Evolutionary conservation across 2,888 invertebrate species (phyloP).

Genomic region (Aphidoletes aphidimyza): DNA sequence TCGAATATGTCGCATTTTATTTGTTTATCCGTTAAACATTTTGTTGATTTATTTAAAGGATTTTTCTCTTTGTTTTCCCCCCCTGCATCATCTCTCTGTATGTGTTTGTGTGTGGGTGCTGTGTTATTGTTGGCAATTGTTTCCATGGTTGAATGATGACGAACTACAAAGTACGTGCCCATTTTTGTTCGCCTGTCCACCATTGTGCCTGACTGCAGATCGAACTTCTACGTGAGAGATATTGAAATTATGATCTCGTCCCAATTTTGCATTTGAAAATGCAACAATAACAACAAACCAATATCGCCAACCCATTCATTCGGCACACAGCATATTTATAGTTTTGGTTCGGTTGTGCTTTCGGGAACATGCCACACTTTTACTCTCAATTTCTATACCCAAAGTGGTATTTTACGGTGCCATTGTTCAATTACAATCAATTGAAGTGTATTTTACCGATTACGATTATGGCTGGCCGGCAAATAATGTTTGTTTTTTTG

Average conservation of each 20-base stretch:
- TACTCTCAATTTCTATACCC: not conserved
- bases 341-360: too few species aligned
- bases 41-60: constrained; percentile 27
- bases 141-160: not conserved
- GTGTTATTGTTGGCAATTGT: not conserved
- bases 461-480: constrained; percentile 11
- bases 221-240: too few species aligned
- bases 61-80: not conserved
- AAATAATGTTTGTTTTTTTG: constrained; percentile 26
- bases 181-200: not conserved
- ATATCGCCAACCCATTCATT: too few species aligned
- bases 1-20: constrained; percentile 23
- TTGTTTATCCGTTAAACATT: constrained; percentile 30
- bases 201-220: too few species aligned
- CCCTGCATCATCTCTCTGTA: not conserved
- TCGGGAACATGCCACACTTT: too few species aligned
- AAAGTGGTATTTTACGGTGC: not conserved
- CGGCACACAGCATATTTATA: not conserved
- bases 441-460: constrained; percentile 42
- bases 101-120: not conserved
- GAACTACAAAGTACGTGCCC: not conserved
- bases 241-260: too few species aligned
- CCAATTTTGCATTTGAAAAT: too few species aligned
- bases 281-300: too few species aligned
- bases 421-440: constrained; percentile 46